These are phyloP conservation scores for Megaceryle maxima DNA, from an alignment of 2,113 vertebrate genomes.

Conservation along the genomic window DNA sequence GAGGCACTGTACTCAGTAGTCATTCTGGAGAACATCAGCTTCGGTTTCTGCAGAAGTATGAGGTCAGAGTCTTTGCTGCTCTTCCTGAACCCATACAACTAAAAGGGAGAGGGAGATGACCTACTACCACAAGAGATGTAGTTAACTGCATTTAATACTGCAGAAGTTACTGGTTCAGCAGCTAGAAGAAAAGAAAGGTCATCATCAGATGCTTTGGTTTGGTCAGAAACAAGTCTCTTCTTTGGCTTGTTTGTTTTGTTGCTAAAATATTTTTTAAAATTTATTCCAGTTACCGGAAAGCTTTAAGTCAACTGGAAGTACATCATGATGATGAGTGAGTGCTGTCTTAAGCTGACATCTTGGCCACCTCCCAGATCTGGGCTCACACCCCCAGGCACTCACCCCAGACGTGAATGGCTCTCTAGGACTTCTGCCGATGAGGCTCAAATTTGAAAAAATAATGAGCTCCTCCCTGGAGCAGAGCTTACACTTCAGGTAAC, in stretches of 20 bases:
- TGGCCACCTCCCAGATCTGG: neutral
- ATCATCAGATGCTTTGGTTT: neutral
- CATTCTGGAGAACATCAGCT: neutral
- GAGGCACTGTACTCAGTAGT: neutral
- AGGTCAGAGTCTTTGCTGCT: neutral
- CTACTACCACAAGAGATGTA: neutral
- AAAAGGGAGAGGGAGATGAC: neutral
- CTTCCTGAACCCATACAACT: neutral
- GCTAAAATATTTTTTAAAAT: neutral
- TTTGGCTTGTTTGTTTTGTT: constrained; percentile 1
- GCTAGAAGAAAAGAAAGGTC: neutral
- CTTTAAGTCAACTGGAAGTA: neutral
- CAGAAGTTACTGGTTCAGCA: neutral
- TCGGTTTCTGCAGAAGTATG: neutral
- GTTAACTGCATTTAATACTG: neutral
- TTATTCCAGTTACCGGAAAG: neutral
- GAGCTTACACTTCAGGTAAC: neutral
- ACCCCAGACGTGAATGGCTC: neutral
- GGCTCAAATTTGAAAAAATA: neutral
- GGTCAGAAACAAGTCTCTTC: neutral
- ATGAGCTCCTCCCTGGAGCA: neutral
- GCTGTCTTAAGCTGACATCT: neutral
- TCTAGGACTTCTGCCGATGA: neutral
- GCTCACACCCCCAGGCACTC: rapidly evolving
- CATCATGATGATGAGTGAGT: neutral